Conservation (phyloP, 2,888 invertebrate genomes). For the Eustalomyia histrio region DNA sequence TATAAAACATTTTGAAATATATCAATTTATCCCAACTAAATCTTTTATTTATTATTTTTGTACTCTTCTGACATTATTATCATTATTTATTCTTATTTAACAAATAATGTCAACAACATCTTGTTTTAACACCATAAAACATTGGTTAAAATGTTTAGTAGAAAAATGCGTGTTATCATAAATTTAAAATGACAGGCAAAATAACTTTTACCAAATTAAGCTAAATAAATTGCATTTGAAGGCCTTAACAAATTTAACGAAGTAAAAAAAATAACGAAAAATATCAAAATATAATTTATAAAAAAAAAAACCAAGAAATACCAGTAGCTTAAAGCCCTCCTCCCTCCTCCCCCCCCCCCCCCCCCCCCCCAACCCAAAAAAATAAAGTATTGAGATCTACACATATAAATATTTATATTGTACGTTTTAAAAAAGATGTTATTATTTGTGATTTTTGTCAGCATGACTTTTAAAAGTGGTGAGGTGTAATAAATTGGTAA, state of each 20-base stretch:
- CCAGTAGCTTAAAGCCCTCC: conserved; percentile 3
- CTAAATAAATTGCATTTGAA: conserved; percentile 63
- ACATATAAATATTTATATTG: no score
- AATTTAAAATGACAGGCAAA: conserved; percentile 64
- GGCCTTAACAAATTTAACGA: conserved; percentile 46
- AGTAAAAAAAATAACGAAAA: neutral
- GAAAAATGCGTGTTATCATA: conserved; percentile 58
- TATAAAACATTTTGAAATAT: no score
- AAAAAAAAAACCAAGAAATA: conserved; percentile 15
- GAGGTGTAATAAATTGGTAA: conserved; percentile 24
- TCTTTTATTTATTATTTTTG: no score
- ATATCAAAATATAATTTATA: neutral
- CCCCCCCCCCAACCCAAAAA: conserved; percentile 4
- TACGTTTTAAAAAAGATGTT: neutral
- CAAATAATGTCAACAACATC: conserved; percentile 63
- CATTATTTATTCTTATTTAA: conserved; percentile 1
- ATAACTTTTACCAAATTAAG: conserved; percentile 66
- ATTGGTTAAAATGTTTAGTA: conserved; percentile 36
- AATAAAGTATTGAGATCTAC: conserved; percentile 19
- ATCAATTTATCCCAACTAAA: no score
- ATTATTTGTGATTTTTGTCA: neutral
- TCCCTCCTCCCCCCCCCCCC: no score
- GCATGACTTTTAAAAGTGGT: neutral
- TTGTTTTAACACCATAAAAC: conserved; percentile 66
- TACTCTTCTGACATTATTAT: neutral